Evolutionary conservation across 2,797 vertebrate species (phyloP).

Genomic region (Oceanodroma leucorhoa): DNA sequence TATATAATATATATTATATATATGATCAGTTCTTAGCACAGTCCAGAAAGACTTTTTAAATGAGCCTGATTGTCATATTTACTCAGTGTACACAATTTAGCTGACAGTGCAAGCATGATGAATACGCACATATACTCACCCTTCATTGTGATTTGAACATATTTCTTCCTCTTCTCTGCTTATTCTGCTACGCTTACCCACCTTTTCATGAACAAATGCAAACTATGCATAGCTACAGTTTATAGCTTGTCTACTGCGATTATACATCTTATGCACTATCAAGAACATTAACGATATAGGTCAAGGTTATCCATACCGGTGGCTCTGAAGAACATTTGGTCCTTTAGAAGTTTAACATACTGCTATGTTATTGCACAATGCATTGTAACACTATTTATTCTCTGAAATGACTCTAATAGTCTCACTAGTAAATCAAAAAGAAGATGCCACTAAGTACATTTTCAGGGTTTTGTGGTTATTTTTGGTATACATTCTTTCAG

Average conservation of each 20-base stretch:
- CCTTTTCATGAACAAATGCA: slow-evolving; percentile 12
- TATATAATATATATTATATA: slow-evolving; percentile 61
- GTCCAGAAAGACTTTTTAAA: slow-evolving; percentile 59
- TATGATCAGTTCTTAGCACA: slow-evolving; percentile 63
- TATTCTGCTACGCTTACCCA: slow-evolving; percentile 14
- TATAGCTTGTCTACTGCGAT: slow-evolving; percentile 53
- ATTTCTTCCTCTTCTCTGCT: slow-evolving; percentile 25
- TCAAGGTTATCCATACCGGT: slow-evolving; percentile 42
- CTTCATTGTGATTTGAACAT: background rate
- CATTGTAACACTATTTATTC: slow-evolving; percentile 34
- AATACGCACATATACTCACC: slow-evolving; percentile 48
- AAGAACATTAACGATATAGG: slow-evolving; percentile 40
- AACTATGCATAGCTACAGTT: slow-evolving; percentile 45
- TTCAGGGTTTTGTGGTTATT: slow-evolving; percentile 43
- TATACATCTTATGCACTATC: slow-evolving; percentile 46
- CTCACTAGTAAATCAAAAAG: slow-evolving; percentile 55
- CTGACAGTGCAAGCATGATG: slow-evolving; percentile 58
- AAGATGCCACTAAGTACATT: slow-evolving; percentile 30
- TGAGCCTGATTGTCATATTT: slow-evolving; percentile 69
- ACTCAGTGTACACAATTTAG: slow-evolving; percentile 46
- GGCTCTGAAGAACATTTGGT: slow-evolving; percentile 56
- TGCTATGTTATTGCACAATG: slow-evolving; percentile 54
- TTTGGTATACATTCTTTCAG: slow-evolving; percentile 62
- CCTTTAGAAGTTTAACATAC: slow-evolving; percentile 62
- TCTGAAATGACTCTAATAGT: slow-evolving; percentile 45